Base-by-base conservation (phyloP, 2,113 vertebrate genomes). In the Spea multiplicata region DNA sequence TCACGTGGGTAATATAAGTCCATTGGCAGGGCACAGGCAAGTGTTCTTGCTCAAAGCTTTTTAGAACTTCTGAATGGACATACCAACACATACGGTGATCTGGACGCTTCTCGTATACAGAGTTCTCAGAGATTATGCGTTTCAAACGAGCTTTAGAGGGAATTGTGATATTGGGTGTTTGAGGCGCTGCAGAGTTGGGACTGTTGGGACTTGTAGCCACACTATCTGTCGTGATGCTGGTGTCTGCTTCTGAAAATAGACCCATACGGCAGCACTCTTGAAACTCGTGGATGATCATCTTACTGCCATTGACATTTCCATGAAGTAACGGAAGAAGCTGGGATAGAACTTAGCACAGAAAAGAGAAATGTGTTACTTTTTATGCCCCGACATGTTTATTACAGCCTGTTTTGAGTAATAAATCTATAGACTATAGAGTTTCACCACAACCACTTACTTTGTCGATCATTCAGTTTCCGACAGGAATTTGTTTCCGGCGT, bases 1-100 rank as follows among this genome's bases (percentile, higher is more conserved):
- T 91, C 12, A 94, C 89, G 0, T 85, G 78, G 1, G 94, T 98
- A 86, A 96, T 3, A 78, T 99, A 97, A 83, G 71, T 95, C 97
- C 97, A 98, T 52, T 92, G 95, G 84, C 95, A 96, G 0, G 97
- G 97, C 59, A 99, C 94, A 0, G 96, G 96, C 8, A 99, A 93
- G 0, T 88, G 82, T 74, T 97, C 95, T 74, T 85, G 93, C 1
- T 88, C 83, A 4, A 94, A 94, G 53, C 87, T 93, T 52, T 85
- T 85, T 80, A 99, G 92, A 74, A 98, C 94, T 5, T 96, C 93
- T 0, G 89, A 73, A 70, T 97, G 93, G 53, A 95, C 97, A 13
- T 98, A 97, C 97, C 97, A 99, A 86, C 97, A 99, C 86, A 94
- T 94, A 46, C 93, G 83, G 82, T 91, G 92, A 5, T 92, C 87